Evolutionary conservation across 2,113 vertebrate genomes (phyloP).

Genomic region (Saimiri boliviensis): DNA sequence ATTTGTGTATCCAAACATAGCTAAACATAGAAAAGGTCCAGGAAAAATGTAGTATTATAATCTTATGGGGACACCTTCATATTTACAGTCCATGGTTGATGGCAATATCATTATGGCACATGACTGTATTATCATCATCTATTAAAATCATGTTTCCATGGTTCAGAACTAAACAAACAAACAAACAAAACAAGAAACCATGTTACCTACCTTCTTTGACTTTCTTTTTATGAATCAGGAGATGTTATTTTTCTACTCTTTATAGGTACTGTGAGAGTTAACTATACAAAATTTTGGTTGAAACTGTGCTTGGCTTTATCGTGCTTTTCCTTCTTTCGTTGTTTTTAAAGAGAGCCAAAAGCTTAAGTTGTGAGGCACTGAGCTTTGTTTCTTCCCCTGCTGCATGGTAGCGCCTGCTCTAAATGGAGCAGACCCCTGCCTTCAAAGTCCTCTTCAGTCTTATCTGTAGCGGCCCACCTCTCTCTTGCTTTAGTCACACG

Average conservation of each 20-base stretch:
- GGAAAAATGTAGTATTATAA: neutral
- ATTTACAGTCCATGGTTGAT: neutral
- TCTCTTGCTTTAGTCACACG: neutral
- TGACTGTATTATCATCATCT: neutral
- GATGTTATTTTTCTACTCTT: neutral
- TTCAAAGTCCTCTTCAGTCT: neutral
- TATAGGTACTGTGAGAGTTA: neutral
- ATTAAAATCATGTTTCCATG: neutral
- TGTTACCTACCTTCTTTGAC: neutral
- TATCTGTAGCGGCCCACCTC: neutral
- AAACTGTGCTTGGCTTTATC: neutral
- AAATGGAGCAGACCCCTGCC: neutral
- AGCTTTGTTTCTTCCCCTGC: neutral
- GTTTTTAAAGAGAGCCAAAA: constrained; percentile 2
- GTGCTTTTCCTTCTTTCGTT: neutral
- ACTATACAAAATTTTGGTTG: neutral
- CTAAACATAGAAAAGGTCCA: neutral
- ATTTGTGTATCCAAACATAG: neutral
- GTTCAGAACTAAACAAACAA: neutral
- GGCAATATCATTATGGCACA: neutral
- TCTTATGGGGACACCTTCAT: neutral
- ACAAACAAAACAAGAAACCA: neutral
- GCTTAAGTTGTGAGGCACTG: neutral
- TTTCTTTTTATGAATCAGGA: neutral
- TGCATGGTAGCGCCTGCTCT: neutral